Evolutionary conservation across 2,113 vertebrate species (phyloP).

Genomic region (Campylomormyrus numenius): DNA sequence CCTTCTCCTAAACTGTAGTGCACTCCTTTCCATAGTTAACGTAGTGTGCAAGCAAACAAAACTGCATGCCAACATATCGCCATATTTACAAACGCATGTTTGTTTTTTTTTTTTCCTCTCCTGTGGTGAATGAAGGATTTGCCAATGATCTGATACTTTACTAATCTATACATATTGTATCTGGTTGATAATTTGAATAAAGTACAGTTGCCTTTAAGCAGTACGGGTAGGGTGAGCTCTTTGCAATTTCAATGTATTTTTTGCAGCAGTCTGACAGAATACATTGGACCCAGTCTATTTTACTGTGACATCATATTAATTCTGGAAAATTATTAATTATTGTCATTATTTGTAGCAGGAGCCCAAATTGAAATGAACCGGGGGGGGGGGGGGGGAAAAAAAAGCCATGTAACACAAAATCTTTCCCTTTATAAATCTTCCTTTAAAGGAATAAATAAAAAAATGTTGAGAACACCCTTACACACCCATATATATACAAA

Average conservation of each 20-base stretch:
- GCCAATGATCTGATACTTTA: constrained; percentile 5
- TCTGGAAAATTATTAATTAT: not conserved
- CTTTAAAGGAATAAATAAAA: too few species aligned
- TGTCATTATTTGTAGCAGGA: not conserved
- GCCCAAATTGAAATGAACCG: not conserved
- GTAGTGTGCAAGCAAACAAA: not conserved
- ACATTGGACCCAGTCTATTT: not conserved
- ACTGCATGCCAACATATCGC: constrained; percentile 18
- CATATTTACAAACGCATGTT: not conserved
- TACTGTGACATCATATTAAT: not conserved
- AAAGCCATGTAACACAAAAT: too few species aligned
- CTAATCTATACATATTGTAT: constrained; percentile 16
- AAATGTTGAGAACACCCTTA: too few species aligned
- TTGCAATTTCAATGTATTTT: not conserved
- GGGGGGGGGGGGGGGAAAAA: too few species aligned
- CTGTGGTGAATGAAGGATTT: constrained; percentile 8
- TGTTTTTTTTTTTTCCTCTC: not conserved
- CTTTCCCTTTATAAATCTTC: too few species aligned
- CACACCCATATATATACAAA: too few species aligned
- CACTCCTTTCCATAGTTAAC: not conserved
- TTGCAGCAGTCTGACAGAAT: not conserved
- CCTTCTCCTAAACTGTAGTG: not conserved
- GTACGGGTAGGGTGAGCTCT: not conserved
- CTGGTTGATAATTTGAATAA: constrained; percentile 17
- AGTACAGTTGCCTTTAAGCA: constrained; percentile 17